These are phyloP conservation scores for Mormyrops boulengeri DNA, from an alignment of 2,797 vertebrate species.

Conservation along the genomic window DNA sequence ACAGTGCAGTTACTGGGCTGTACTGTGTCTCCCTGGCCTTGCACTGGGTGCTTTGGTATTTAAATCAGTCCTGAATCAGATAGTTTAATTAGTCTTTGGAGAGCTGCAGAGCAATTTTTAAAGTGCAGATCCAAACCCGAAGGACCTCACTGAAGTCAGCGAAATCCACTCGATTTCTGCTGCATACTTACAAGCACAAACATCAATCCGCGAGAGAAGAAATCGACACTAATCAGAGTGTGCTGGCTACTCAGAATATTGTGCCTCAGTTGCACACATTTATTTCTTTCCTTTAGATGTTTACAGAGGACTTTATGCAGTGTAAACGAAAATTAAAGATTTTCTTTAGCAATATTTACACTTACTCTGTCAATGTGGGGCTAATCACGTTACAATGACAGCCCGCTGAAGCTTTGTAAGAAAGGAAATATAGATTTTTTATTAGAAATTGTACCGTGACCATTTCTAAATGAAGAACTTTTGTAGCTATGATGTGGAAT, in stretches of 20 bases:
- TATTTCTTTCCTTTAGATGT: not conserved
- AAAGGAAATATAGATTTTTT: not conserved
- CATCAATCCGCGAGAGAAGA: slow-evolving; percentile 37
- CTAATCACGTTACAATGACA: not conserved
- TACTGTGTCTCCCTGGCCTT: slow-evolving; percentile 17
- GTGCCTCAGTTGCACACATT: not conserved
- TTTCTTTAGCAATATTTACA: not conserved
- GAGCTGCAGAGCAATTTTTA: slow-evolving; percentile 30
- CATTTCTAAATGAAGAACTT: slow-evolving; percentile 1
- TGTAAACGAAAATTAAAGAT: not conserved
- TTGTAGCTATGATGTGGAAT: not conserved
- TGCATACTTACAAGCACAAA: slow-evolving; percentile 47
- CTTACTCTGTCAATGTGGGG: not conserved
- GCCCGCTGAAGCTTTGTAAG: not conserved
- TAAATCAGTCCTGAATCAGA: slow-evolving; percentile 55
- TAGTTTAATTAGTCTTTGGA: slow-evolving; percentile 55
- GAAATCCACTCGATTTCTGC: slow-evolving; percentile 47
- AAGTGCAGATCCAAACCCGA: slow-evolving; percentile 34
- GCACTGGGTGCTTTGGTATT: slow-evolving; percentile 42
- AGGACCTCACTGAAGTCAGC: slow-evolving; percentile 48
- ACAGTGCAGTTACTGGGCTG: slow-evolving; percentile 31
- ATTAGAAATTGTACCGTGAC: not conserved
- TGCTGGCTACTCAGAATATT: not conserved
- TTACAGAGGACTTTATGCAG: not conserved
- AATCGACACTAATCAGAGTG: not conserved